Conservation (phyloP, 2,113 vertebrate species). For the Lepus americanus region DNA sequence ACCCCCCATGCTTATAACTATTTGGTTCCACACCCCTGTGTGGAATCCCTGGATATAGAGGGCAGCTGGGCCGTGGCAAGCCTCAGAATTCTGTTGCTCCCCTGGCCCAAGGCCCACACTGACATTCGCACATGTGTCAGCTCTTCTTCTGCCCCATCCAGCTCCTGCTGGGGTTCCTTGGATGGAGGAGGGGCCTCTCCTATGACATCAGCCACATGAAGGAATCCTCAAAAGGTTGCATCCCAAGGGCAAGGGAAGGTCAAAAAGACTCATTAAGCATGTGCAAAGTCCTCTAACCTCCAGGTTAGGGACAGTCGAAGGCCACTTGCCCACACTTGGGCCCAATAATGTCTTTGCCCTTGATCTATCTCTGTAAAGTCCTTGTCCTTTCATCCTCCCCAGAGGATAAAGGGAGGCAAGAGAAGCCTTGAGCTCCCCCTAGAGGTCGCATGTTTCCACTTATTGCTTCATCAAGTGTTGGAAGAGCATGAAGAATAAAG, state of each 20-base stretch:
- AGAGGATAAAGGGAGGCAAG: not conserved
- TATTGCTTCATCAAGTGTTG: constrained; percentile 17
- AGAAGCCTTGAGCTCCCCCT: constrained; percentile 78
- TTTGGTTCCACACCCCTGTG: not conserved
- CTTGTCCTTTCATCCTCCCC: constrained; percentile 26
- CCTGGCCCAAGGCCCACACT: not conserved
- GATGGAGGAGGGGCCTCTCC: not conserved
- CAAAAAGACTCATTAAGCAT: not conserved
- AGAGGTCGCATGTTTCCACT: constrained; percentile 67
- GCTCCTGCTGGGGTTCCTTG: not conserved
- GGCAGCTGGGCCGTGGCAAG: not conserved
- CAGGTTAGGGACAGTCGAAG: constrained; percentile 1
- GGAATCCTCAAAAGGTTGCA: constrained; percentile 51
- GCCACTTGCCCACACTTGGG: not conserved
- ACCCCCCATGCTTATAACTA: not conserved
- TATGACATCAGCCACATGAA: not conserved
- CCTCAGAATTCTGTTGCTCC: not conserved
- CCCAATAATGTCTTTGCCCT: constrained; percentile 27
- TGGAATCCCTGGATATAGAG: not conserved
- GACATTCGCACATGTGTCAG: not conserved
- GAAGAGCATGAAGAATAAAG: constrained; percentile 45
- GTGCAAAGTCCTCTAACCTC: constrained; percentile 27
- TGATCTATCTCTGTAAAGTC: not conserved
- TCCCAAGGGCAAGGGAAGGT: constrained; percentile 17
- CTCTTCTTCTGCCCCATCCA: constrained; percentile 6